Evolutionary conservation across 2,113 vertebrate genomes (phyloP), one percentile per base, ranked within the genome.

Genomic region (Misgurnus anguillicaudatus): DNA sequence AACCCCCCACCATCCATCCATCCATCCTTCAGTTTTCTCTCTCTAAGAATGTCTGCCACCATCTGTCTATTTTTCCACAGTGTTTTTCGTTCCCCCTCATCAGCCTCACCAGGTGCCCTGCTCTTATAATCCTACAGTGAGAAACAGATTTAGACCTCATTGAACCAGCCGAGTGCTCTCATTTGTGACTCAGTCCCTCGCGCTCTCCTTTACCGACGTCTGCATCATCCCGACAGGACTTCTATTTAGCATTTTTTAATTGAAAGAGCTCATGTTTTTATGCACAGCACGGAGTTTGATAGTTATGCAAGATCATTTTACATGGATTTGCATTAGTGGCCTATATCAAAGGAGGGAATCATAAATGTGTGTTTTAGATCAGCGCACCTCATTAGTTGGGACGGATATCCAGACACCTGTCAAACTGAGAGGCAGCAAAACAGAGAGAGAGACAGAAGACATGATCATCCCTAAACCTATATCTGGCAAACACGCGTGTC

Each of bases 11-110:
- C 17, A 61, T 36, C 60, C n/a, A 38, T 36, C 60, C n/a, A 38
- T 63, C 36, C 48, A 41, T 81, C 64, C 38, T 17, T 47, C 42
- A 19, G 31, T 41, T 73, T 68, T 55, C 63, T 58, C 72, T 47
- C 55, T 74, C 38, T 78, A 69, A 53, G 63, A 73, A 78, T 38
- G 55, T 64, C 75, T 69, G 62, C 64, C 67, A 58, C 80, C 58
- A 66, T 76, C 83, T 77, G 80, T 60, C 65, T 24, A 13, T 57
- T 76, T 63, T 75, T 13, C 78, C 73, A 72, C 45, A 58, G 45
- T 39, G 70, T 65, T 47, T 62, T 31, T 72, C 39, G 5, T 31
- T 55, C 38, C n/a, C 41, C 38, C 41, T 70, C 66, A 38, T 61
- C 75, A 61, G 14, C 64, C 80, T 47, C 67, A 66, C 60, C 75